Percentiles rank a stretch among this genome's conserved stretches.
Conservation (phyloP, 2,797 vertebrate genomes). For the Calcarius lapponicus region DNA sequence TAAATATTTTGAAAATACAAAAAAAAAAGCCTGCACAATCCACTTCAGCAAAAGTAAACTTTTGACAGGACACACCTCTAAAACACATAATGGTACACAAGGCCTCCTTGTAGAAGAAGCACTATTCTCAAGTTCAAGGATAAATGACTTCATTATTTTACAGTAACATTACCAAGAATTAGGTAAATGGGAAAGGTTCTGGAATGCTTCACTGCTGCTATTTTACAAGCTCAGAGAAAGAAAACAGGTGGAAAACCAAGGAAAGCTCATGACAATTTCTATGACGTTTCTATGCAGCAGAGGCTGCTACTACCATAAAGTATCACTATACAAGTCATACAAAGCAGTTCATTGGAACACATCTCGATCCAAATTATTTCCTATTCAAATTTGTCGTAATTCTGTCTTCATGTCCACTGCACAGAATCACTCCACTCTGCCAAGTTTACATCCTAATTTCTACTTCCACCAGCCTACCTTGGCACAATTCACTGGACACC, state of each 20-base stretch:
- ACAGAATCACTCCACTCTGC: background rate
- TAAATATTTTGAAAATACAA: background rate
- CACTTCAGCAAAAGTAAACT: background rate
- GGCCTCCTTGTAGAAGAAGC: background rate
- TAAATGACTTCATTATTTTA: background rate
- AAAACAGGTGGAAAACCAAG: background rate
- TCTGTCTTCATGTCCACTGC: background rate
- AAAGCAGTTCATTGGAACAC: background rate
- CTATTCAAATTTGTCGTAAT: background rate
- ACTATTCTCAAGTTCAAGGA: background rate
- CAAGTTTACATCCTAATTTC: background rate
- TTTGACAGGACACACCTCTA: background rate
- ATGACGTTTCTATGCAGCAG: background rate
- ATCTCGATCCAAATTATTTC: background rate
- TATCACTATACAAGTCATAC: background rate
- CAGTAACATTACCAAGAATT: background rate
- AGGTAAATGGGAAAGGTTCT: background rate
- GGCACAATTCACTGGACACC: background rate
- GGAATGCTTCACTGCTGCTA: background rate
- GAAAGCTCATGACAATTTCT: background rate
- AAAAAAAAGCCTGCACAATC: background rate
- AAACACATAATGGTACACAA: background rate
- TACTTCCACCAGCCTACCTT: background rate
- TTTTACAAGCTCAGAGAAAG: background rate
- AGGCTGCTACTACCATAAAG: background rate